phyloP scores from a whole-genome alignment of 2,797 vertebrate genomes.

The Manis pentadactyla region DNA sequence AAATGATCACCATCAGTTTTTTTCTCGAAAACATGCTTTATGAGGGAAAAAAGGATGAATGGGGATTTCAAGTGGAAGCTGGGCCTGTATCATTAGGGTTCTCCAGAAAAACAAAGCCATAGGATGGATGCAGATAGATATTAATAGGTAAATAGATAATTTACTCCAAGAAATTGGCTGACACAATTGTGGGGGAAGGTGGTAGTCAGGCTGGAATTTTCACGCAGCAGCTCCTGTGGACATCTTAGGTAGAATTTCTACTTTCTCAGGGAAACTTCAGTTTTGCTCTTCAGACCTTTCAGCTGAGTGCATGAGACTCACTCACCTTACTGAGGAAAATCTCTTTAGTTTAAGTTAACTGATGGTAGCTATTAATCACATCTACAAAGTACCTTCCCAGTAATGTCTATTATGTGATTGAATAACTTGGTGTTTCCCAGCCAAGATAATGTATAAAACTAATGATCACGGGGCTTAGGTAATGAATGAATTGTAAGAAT shows the following conservation, averaged over 20 bases:
- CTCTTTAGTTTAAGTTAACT: neutral
- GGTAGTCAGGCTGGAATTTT: neutral
- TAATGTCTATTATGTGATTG: neutral
- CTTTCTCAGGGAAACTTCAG: neutral
- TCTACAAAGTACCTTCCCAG: neutral
- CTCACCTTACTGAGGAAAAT: neutral
- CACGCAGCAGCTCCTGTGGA: neutral
- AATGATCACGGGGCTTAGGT: neutral
- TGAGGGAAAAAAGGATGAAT: neutral
- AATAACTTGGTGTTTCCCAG: neutral
- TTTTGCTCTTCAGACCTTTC: neutral
- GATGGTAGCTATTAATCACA: neutral
- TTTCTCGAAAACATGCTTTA: neutral
- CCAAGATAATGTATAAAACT: neutral
- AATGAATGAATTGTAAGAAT: neutral
- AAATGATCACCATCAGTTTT: neutral
- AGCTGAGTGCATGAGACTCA: neutral
- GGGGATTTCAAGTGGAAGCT: neutral
- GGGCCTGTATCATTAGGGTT: neutral
- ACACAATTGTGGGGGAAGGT: neutral
- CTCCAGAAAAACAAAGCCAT: neutral
- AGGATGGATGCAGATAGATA: neutral
- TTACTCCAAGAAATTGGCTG: constrained; percentile 6
- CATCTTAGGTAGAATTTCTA: neutral
- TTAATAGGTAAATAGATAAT: neutral